These are phyloP conservation scores for Paedocypris micromegethes DNA, from an alignment of 2,797 vertebrate species.

Conservation along the genomic window DNA sequence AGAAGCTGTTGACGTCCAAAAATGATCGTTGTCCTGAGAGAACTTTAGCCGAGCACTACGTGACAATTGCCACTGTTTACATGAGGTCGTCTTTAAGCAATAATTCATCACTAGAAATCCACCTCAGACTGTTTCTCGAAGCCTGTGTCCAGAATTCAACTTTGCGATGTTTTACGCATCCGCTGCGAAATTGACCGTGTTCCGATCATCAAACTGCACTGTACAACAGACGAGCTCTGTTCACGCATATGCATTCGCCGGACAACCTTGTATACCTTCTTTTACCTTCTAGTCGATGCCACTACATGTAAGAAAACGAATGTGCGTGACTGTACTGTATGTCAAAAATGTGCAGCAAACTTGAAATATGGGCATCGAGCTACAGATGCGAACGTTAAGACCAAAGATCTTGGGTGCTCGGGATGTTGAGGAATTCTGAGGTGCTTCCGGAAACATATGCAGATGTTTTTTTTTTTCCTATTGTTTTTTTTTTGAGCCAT, in stretches of 20 bases:
- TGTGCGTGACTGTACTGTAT: conserved; percentile 71
- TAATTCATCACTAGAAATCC: conserved; percentile 1
- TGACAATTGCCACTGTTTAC: conserved; percentile 53
- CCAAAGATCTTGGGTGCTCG: conserved; percentile 35
- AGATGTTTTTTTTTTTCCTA: too few species aligned
- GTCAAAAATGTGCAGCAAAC: conserved; percentile 70
- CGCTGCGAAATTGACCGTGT: conserved; percentile 62
- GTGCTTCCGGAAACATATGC: conserved; percentile 35
- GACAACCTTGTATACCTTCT: conserved; percentile 69
- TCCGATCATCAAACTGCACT: conserved; percentile 67
- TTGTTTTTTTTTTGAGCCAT: conserved; percentile 44
- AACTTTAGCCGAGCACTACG: conserved; percentile 32
- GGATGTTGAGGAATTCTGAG: conserved; percentile 24
- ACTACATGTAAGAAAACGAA: conserved; percentile 60
- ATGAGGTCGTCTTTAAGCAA: conserved; percentile 39
- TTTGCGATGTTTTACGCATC: conserved; percentile 12
- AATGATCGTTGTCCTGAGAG: conserved; percentile 15
- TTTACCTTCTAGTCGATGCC: conserved; percentile 64
- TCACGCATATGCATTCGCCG: conserved; percentile 72
- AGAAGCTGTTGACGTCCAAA: conserved; percentile 52
- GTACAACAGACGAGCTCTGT: conserved; percentile 64
- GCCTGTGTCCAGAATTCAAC: conserved; percentile 8
- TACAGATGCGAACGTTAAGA: conserved; percentile 38
- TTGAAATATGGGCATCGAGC: conserved; percentile 67
- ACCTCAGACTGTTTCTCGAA: conserved; percentile 15